Evolutionary conservation across 37 sponge, comb jelly and placozoan genomes (phyloP).

Genomic region (Spongilla lacustris): DNA sequence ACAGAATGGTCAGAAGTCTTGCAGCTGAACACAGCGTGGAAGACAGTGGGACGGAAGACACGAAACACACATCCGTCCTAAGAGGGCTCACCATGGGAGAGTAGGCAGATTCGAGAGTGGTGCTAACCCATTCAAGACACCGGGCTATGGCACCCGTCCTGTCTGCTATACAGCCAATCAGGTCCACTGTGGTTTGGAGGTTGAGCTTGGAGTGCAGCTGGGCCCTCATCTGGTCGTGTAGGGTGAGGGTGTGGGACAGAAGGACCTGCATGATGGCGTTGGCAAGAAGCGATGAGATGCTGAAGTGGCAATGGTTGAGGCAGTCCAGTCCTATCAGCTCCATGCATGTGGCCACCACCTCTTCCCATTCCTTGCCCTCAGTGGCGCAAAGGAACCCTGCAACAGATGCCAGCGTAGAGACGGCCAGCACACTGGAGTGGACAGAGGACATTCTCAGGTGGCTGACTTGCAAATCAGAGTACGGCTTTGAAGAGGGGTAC

Average conservation of each 20-base stretch:
- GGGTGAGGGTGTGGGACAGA: neutral
- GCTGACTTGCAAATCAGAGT: neutral
- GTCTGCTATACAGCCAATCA: neutral
- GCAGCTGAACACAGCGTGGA: neutral
- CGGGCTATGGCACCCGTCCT: neutral
- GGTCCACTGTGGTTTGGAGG: neutral
- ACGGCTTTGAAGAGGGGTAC: neutral
- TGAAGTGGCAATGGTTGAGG: conserved; percentile 16
- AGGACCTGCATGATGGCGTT: conserved; percentile 3
- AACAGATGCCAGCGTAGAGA: neutral
- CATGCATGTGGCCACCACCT: neutral
- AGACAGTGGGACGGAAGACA: neutral
- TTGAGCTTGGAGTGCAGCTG: neutral
- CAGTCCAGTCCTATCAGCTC: conserved; percentile 7
- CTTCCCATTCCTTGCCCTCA: neutral
- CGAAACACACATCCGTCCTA: neutral
- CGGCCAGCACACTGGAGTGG: neutral
- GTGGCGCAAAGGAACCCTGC: neutral
- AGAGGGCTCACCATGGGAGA: neutral
- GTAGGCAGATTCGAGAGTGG: conserved; percentile 3
- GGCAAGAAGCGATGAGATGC: neutral
- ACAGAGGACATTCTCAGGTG: neutral
- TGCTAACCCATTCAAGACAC: conserved; percentile 3
- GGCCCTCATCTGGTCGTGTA: neutral
- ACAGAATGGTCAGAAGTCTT: neutral